These are phyloP conservation scores for Frankliniella fusca DNA, from an alignment of 2,888 invertebrate species.

Conservation along the genomic window DNA sequence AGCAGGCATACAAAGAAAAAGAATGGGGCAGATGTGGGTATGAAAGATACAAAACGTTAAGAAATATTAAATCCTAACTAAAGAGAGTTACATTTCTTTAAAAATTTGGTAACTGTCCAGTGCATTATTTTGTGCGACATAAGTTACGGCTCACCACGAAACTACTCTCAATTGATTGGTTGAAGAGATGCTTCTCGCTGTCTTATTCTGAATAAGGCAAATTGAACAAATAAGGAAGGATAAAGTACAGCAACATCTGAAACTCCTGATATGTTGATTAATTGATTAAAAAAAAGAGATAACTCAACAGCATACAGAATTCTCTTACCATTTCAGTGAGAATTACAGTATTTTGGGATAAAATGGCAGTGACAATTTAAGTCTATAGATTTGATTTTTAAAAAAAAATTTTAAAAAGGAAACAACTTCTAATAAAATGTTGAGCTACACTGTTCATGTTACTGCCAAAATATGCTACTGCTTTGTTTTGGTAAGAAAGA, in stretches of 20 bases:
- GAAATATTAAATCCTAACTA: slow-evolving; percentile 8
- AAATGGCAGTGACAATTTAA: not conserved
- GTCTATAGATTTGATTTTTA: too few species aligned
- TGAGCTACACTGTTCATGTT: too few species aligned
- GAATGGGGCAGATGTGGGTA: slow-evolving; percentile 18
- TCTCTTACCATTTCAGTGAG: too few species aligned
- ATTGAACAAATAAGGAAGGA: not conserved
- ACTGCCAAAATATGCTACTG: too few species aligned
- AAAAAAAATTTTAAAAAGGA: not conserved
- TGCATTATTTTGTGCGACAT: not conserved
- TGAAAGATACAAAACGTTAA: not conserved
- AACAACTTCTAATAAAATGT: not conserved
- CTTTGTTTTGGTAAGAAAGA: not conserved
- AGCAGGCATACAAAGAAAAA: not conserved
- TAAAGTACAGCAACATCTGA: not conserved
- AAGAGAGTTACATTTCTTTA: not conserved
- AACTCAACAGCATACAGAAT: too few species aligned
- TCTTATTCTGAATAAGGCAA: not conserved
- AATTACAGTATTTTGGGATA: not conserved
- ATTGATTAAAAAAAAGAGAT: not conserved
- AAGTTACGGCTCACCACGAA: not conserved
- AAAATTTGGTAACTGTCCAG: not conserved
- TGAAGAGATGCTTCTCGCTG: not conserved
- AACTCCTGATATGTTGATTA: not conserved
- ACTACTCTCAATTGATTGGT: not conserved